Base-by-base conservation (phyloP, 2,888 invertebrate genomes). In the Oegoconia quadripuncta region DNA sequence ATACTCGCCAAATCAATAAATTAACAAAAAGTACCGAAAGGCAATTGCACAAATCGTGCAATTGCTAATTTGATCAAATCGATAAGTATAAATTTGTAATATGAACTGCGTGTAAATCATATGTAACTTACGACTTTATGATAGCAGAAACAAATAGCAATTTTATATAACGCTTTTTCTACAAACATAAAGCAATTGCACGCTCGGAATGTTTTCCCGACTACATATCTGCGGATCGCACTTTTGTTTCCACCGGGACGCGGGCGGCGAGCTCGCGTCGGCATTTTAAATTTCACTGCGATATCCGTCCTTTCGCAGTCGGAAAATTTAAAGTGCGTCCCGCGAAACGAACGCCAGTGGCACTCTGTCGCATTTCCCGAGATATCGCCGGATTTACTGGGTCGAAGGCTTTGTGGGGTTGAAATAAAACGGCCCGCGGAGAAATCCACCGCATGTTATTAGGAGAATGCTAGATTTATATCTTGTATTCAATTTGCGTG, bases 361-460 rank as follows among this genome's bases (percentile, higher is more conserved):
- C 75, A 74, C 73, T 72, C 74, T 77, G 80, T 81, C 80, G 81
- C 76, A 68, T 74, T 76, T 65, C 58, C 62, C 73, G 70, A 73
- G 82, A 82, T 83, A 83, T 74, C 77, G 75, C 53, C 62, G 76
- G 78, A 83, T 83, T 83, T 83, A 83, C 74, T 78, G 81, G 77
- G 71, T 68, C 74, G 70, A 61, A 68, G 70, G 80, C 82, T 81
- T 83, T 82, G 82, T 81, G 78, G 61, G 61, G 62, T 71, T 65
- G 67, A 74, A 81, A 81, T 80, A 80, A 81, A 80, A 80, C 74
- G 81, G 77, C 77, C 81, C 81, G 72, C 72, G 49, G 80, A 81
- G 81, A 79, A 81, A 81, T 79, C 77, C 73, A 70, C 77, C 72
- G 78, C 74, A 74, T 74, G 73, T 78, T 78, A 74, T 80, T 80